phyloP scores from a whole-genome alignment of 2,888 invertebrate species.

The Tipula unca region DNA sequence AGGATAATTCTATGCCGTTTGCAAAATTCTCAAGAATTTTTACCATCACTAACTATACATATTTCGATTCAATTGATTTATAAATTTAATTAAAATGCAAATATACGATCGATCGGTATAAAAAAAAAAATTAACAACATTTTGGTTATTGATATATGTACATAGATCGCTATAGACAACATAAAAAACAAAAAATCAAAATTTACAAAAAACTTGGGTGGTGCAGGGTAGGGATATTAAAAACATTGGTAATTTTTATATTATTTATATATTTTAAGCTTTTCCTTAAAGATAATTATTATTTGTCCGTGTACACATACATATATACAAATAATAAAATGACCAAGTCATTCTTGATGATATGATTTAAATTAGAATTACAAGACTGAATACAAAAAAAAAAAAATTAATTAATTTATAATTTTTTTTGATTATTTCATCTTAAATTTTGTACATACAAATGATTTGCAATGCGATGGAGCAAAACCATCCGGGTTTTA shows the following conservation, averaged over 20 bases:
- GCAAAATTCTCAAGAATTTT: neutral
- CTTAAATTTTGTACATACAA: neutral
- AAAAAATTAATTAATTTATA: neutral
- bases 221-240: neutral
- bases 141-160: neutral
- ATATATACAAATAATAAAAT: neutral
- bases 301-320: too few relatives aligned
- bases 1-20: neutral
- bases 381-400: neutral
- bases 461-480: neutral
- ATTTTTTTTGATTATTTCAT: neutral
- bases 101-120: neutral
- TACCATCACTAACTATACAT: neutral
- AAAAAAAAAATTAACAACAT: neutral
- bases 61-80: neutral
- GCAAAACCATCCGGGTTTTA: slow-evolving; percentile 14
- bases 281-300: neutral
- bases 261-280: neutral
- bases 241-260: neutral
- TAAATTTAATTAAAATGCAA: neutral
- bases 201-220: neutral
- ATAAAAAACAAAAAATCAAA: neutral
- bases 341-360: neutral
- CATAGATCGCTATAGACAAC: too few relatives aligned
- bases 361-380: neutral